Conservation (phyloP, 2,888 invertebrate species). For the Keiferia lycopersicella region DNA sequence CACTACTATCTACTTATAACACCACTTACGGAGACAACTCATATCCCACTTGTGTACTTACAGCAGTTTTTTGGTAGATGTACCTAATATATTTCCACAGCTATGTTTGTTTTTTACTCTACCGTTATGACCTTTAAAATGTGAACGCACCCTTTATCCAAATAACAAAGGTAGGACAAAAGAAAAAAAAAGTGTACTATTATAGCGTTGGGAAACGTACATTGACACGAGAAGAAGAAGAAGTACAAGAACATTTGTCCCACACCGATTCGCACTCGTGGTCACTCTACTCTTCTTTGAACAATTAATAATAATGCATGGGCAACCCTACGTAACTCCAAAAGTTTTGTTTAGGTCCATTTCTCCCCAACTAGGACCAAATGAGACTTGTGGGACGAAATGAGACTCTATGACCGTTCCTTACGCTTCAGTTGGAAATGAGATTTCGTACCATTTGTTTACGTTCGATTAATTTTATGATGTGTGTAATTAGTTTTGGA, state of each 20-base stretch:
- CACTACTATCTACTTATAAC: too few relatives aligned
- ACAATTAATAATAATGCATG: conserved; percentile 74
- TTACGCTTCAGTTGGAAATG: conserved; percentile 52
- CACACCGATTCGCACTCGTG: background rate
- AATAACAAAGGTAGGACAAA: too few relatives aligned
- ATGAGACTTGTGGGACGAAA: conserved; percentile 52
- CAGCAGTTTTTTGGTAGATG: too few relatives aligned
- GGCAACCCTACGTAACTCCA: conserved; percentile 58
- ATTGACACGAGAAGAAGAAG: too few relatives aligned
- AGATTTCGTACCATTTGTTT: conserved; percentile 59
- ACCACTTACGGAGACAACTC: too few relatives aligned
- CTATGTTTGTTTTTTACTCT: too few relatives aligned
- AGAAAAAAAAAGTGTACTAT: too few relatives aligned
- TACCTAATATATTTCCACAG: too few relatives aligned
- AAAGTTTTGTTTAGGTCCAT: conserved; percentile 66
- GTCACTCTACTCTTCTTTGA: conserved; percentile 51
- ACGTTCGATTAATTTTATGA: conserved; percentile 71
- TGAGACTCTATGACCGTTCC: conserved; percentile 59
- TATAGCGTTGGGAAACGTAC: too few relatives aligned
- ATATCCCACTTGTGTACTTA: too few relatives aligned
- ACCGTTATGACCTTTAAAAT: too few relatives aligned
- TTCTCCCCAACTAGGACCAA: conserved; percentile 35
- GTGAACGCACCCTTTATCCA: too few relatives aligned
- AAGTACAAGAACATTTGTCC: background rate
- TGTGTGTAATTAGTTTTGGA: conserved; percentile 61